Conservation (phyloP, 2,797 vertebrate genomes). For the Sitta carolinensis region DNA sequence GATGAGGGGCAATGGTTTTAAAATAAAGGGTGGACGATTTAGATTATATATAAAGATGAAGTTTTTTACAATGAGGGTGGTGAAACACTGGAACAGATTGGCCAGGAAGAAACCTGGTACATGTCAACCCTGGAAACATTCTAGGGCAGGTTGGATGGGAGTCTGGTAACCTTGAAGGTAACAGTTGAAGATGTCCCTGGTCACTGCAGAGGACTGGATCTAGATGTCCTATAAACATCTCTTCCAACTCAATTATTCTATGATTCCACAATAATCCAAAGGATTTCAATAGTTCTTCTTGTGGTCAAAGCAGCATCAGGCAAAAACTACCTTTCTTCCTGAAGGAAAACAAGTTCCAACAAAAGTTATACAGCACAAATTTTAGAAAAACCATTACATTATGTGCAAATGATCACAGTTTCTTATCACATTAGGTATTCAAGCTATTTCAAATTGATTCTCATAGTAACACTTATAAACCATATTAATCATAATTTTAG, state of each 20-base stretch:
- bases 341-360: background rate
- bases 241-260: background rate
- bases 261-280: background rate
- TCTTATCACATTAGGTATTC: background rate
- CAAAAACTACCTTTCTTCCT: background rate
- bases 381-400: conserved; percentile 14
- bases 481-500: conserved; percentile 22
- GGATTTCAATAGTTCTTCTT: background rate
- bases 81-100: background rate
- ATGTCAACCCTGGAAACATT: background rate
- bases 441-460: conserved; percentile 25
- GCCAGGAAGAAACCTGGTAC: background rate
- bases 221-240: background rate
- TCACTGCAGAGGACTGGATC: background rate
- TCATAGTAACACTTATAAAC: conserved; percentile 3
- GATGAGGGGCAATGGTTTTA: background rate
- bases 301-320: background rate
- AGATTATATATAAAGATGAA: background rate
- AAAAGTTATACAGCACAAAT: background rate
- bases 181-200: background rate
- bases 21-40: background rate
- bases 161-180: background rate
- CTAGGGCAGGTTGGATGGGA: too few relatives aligned
- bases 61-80: background rate
- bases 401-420: background rate